Base-by-base conservation (phyloP, 2,797 vertebrate species). In the Artibeus lituratus region DNA sequence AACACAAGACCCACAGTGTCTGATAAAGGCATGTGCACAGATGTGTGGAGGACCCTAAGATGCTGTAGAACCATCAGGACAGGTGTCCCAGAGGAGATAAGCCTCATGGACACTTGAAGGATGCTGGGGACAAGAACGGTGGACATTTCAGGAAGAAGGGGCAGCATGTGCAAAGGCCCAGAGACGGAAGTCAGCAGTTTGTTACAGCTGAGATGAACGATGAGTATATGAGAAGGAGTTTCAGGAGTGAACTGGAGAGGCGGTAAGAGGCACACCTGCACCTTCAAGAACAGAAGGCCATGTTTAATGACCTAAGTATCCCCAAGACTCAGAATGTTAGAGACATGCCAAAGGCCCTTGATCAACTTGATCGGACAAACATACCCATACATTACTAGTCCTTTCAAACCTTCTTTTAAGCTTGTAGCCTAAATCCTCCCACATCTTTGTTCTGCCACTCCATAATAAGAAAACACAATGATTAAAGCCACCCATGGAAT, bases 391-490 rank as follows among this genome's bases (percentile, higher is more conserved):
- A 14, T 55, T 53, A 44, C 24, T 12, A 59, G 65, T 49, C 35
- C 70, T 59, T 72, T 42, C 39, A 62, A 86, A 32, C 6, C 59
- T 74, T 80, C 51, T 73, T 83, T 67, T 39, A 87, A 77, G 47
- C 70, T 55, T 47, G 37, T 69, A 59, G 59, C 39, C 32, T 62
- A 62, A 49, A 72, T 51, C 29, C 44, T 70, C 37, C 69, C 73
- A 47, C 39, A 51, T 39, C 35, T 29, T 81, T 55, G 47, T 80
- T 87, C 44, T 93, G 67, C 51, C 77, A 47, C 53, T 95, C 42
- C 72, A 21, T 57, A 70, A 81, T 29, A 87, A 94, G 85, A 91
- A 96, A 96, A 67, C 57, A 72, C 18, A 44, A 59, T 65, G 72
- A 95, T 35, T 72, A 57, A 87, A 97, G 39, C 59, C 51, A 72